Evolutionary conservation across 2,888 invertebrate genomes (phyloP), one percentile per base, ranked within the genome.

Genomic region (Phengaris alcon): DNA sequence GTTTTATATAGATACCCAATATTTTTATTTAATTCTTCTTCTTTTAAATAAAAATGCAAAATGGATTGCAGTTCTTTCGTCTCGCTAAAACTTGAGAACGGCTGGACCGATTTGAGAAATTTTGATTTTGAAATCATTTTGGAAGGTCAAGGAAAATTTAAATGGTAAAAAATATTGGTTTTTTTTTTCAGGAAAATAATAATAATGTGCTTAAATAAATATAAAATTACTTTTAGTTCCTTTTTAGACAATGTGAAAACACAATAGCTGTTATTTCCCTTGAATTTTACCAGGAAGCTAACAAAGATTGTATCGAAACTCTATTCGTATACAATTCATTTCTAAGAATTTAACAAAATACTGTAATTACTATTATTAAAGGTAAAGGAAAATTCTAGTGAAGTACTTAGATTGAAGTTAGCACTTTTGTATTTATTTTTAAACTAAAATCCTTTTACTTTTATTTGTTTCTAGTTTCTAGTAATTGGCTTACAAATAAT

Each of bases 281-380:
- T 6, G 35, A 64, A 35, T 12, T 64, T 12, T 48, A 48, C 64
- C 64, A 35, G 64, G 64, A 64, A 64, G 2, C 35, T 13, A 64
- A 9, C 7, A 44, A 44, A 64, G 64, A 64, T 44, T 64, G 10
- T 64, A 64, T 64, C 64, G 64, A 12, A 64, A 64, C 64, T 12
- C 13, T 12, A 64, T 35, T 64, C 35, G 35, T 44, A 35, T 64
- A 64, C 64, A 64, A 7, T 6, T 64, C 13, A 44, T 64, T 64
- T 64, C 64, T 35, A 13, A 44, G 64, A 64, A 64, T 64, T 64
- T 64, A 64, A 12, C 35, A 44, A 64, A 64, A 35, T 44, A 44
- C 35, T 64, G 64, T 64, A 64, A 64, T 64, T 12, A 64, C 64
- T 64, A 64, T 64, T 35, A 64, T 64, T 64, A 64, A 64, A 64